Percentiles rank a stretch among this genome's conserved stretches.
Conservation (phyloP, 2,888 invertebrate species). For the Trissolcus brochymenae region DNA sequence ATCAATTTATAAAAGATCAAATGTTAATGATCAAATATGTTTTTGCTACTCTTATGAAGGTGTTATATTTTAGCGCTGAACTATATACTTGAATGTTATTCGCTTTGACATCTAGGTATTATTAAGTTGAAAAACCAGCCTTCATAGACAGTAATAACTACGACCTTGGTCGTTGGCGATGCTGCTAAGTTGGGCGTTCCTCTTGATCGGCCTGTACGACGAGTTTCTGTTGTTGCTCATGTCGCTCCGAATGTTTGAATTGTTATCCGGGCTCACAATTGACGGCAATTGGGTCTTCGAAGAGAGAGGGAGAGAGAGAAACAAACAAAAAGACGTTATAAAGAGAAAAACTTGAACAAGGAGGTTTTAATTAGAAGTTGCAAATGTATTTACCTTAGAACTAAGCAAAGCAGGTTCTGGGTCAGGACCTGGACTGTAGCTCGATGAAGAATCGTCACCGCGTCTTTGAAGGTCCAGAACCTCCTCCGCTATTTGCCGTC, state of each 20-base stretch:
- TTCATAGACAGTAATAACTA: slow-evolving; percentile 57
- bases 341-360: neutral
- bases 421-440: slow-evolving; percentile 76
- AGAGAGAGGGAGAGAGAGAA: no score
- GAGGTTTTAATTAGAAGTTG: neutral
- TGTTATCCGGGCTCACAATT: slow-evolving; percentile 72
- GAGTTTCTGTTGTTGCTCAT: slow-evolving; percentile 64
- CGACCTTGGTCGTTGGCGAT: slow-evolving; percentile 77
- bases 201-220: slow-evolving; percentile 74
- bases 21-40: no score
- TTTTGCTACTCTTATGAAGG: neutral
- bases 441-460: slow-evolving; percentile 77
- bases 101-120: slow-evolving; percentile 12
- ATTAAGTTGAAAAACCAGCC: slow-evolving; percentile 50
- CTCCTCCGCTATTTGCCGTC: slow-evolving; percentile 89
- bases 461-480: slow-evolving; percentile 81
- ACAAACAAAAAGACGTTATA: neutral
- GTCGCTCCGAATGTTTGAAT: slow-evolving; percentile 61
- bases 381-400: slow-evolving; percentile 68
- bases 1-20: no score
- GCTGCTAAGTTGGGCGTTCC: slow-evolving; percentile 77
- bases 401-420: slow-evolving; percentile 74
- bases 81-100: no score
- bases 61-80: slow-evolving; percentile 36
- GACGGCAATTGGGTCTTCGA: slow-evolving; percentile 75